Base-by-base conservation (phyloP, 2,113 vertebrate species). In the Macquaria ambigua region DNA sequence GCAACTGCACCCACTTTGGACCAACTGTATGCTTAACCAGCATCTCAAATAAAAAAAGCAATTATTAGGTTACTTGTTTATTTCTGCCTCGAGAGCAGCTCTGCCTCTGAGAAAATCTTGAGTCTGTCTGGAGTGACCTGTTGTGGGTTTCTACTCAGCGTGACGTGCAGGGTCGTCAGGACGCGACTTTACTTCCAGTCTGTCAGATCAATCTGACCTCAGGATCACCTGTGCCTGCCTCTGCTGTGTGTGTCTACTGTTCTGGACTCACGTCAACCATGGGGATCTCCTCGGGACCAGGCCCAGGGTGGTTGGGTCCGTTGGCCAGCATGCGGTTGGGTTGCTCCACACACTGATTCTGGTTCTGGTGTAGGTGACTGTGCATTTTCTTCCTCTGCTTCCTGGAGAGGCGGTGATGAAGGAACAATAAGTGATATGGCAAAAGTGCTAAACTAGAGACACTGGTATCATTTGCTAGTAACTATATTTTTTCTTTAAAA, bases 341-440 rank as follows among this genome's bases (percentile, higher is more conserved):
- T 88, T 98, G 98, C 84, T 98, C 97, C 62, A 96, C 96, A 87
- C 97, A 98, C 97, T 98, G 98, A 85, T 99, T 99, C 95, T 99
- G 98, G 92, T 97, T 98, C 94, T 99, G 98, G 86, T 97, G 95
- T 69, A 98, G 94, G 87, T 99, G 98, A 83, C 94, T 97, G 63
- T 99, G 97, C 97, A 98, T 97, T 92, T 98, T 98, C 91, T 98
- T 98, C 78, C 98, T 96, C 91, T 98, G 97, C 89, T 98, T 99
- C 95, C 98, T 99, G 93, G 28, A 90, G 59, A 1, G 9, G 41
- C 15, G 46, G 25, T 21, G 43, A 74, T 69, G 59, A 89, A 64
- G 50, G 20, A 76, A 77, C 61, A 74, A 72, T 81, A 48, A 77
- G 20, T 64, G 15, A 75, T 52, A 9, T 55, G 64, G 39, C 8